Conservation (phyloP, 2,113 vertebrate genomes). For the Aptenodytes patagonicus region DNA sequence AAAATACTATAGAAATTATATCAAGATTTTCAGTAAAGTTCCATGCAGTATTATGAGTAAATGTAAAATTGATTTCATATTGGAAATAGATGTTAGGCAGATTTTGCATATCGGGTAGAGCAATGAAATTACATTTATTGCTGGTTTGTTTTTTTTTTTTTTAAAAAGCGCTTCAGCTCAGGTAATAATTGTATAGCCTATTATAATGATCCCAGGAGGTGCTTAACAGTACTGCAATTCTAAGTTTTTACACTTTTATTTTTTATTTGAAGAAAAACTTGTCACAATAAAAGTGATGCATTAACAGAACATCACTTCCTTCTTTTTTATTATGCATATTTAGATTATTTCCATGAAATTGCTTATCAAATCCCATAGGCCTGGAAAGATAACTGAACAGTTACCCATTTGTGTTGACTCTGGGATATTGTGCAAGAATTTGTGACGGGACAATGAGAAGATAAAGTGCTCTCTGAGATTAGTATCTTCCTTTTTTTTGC, state of each 20-base stretch:
- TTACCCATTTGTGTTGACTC: slow-evolving; percentile 62
- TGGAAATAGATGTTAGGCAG: slow-evolving; percentile 40
- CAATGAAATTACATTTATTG: slow-evolving; percentile 64
- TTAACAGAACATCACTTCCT: slow-evolving; percentile 62
- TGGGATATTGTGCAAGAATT: slow-evolving; percentile 54
- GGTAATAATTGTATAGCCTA: slow-evolving; percentile 68
- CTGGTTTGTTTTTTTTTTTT: neutral
- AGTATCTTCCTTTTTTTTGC: neutral
- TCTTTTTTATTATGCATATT: slow-evolving; percentile 49
- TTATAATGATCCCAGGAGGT: slow-evolving; percentile 66
- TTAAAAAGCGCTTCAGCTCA: slow-evolving; percentile 27
- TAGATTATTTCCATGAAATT: slow-evolving; percentile 63
- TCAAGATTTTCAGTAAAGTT: slow-evolving; percentile 47
- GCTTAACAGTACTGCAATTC: slow-evolving; percentile 55
- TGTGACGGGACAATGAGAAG: slow-evolving; percentile 42
- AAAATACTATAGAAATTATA: slow-evolving; percentile 59
- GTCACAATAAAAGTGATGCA: slow-evolving; percentile 66
- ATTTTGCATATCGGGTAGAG: slow-evolving; percentile 51
- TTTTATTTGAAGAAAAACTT: slow-evolving; percentile 68
- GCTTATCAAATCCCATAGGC: slow-evolving; percentile 59
- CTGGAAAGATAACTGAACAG: slow-evolving; percentile 55
- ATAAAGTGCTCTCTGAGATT: neutral
- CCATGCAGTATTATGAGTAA: slow-evolving; percentile 21
- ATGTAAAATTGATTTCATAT: slow-evolving; percentile 55
- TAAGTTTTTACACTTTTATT: slow-evolving; percentile 65